Evolutionary conservation across 2,113 vertebrate genomes (phyloP), one percentile per base, ranked within the genome.

Genomic region (Dipodomys ordii): DNA sequence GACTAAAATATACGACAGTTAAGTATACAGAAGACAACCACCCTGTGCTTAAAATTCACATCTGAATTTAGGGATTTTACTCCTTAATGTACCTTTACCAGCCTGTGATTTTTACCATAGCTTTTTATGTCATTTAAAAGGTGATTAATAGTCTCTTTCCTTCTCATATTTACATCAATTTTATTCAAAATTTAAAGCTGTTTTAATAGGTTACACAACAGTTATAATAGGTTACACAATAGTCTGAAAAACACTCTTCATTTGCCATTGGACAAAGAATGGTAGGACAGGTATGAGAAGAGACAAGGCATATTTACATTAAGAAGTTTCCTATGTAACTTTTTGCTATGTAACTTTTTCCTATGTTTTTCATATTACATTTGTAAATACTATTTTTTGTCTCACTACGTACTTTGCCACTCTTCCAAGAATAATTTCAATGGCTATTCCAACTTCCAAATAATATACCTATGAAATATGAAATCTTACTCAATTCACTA

Each of bases 341-440:
- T 53, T 53, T 53, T 53, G 9, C 49, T 53, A 11, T 39, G 39
- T 39, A 39, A 39, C 39, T 39, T 39, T 39, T 39, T 39, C 39
- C 39, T 97, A 98, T 96, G 97, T 96, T 97, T 97, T 98, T 97
- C 85, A 96, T 96, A 97, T 97, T 95, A 98, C 88, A 98, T 98
- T 98, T 97, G 94, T 96, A 98, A 98, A 98, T 96, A 97, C 87
- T 94, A 97, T 96, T 97, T 97, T 98, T 96, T 80, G 91, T 97
- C 97, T 97, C 90, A 97, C 68, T 93, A 92, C 83, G 97, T 94
- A 97, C 69, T 96, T 94, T 96, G 92, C 96, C 92, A 95, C 88
- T 97, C 87, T 97, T 98, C 95, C 88, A 97, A 96, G 84, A 95
- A 95, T 96, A 97, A 93, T 84, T 96, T 72, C 91, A 93, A 88